A percentile compares a stretch with the other conserved stretches of the same genome.
Conservation (phyloP, 2,113 vertebrate species). For the Copsychus sechellarum region DNA sequence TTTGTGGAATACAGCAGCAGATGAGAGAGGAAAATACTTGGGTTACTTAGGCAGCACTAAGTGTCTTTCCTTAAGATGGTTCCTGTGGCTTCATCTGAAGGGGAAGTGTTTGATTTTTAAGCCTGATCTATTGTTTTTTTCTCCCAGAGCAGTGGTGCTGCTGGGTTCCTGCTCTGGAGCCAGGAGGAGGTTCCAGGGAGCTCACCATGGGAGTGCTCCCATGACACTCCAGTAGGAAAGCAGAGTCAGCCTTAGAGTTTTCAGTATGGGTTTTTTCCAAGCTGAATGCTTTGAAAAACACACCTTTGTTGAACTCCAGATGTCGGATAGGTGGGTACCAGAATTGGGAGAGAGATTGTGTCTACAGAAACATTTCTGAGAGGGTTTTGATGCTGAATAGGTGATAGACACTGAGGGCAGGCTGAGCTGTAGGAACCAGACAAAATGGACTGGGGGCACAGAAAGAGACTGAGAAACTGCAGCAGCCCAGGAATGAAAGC, state of each 20-base stretch:
- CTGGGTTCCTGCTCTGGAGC: background rate
- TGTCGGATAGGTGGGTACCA: background rate
- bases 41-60: background rate
- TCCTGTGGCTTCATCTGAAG: background rate
- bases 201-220: background rate
- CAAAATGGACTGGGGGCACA: background rate
- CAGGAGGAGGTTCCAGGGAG: background rate
- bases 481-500: slow-evolving; percentile 46
- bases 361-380: background rate
- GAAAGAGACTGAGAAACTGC: slow-evolving; percentile 18
- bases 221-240: background rate
- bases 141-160: background rate
- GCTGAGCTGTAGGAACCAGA: slow-evolving; percentile 13
- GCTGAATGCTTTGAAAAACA: slow-evolving; percentile 11
- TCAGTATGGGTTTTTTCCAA: background rate
- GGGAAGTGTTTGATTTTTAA: background rate
- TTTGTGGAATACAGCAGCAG: background rate
- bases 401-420: background rate
- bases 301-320: slow-evolving; percentile 9
- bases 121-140: background rate
- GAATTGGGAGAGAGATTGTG: background rate
- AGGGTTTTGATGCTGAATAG: slow-evolving; percentile 33
- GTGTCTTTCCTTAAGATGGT: background rate
- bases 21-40: background rate
- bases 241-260: slow-evolving; percentile 11